Base-by-base conservation (phyloP, 2,888 invertebrate genomes). In the Onchidella celtica region DNA sequence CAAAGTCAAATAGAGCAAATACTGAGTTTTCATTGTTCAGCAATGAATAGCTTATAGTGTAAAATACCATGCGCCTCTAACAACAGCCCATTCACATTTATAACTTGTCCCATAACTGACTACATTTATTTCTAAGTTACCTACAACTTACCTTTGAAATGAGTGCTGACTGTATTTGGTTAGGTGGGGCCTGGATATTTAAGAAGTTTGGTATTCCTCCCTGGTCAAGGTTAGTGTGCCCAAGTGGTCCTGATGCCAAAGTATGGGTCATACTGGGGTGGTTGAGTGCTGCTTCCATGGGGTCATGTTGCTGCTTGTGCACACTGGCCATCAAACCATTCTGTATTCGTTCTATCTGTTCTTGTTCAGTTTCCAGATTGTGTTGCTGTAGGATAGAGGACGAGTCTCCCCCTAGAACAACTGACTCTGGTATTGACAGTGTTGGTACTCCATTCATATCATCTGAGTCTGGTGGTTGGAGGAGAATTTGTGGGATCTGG, bases 311-410 rank as follows among this genome's bases (percentile, higher is more conserved):
- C 40, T 76, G 77, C 40, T 83, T 79, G 38, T 81, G 79, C 34
- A 73, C 75, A 65, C 79, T 74, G 6, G 84, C 79, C 81, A 84
- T 72, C 61, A 82, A 79, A 14, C 72, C 82, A 61, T 79, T 82
- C 69, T 82, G 84, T 17, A 79, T 82, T 40, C 73, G 70, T 65
- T 82, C 75, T 21, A 82, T 82, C 65, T 82, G 82, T 36, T 82
- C 78, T 36, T 76, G 82, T 55, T 79, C 81, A 21, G 78, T 55
- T 40, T 77, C 77, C 32, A 75, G 32, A 38, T 29, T 57, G 29
- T n/a, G 66, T 17, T 59, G 29, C 3, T 74, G 81, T 6, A 69
- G 21, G 29, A 78, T 47, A 11, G 77, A 68, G 34, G 34, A 17
- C 36, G 77, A 9, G 14, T 63, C 57, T 3, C 66, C 47, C 3